Base-by-base conservation (phyloP, 2,888 invertebrate species). In the Stictocephala bisonia region DNA sequence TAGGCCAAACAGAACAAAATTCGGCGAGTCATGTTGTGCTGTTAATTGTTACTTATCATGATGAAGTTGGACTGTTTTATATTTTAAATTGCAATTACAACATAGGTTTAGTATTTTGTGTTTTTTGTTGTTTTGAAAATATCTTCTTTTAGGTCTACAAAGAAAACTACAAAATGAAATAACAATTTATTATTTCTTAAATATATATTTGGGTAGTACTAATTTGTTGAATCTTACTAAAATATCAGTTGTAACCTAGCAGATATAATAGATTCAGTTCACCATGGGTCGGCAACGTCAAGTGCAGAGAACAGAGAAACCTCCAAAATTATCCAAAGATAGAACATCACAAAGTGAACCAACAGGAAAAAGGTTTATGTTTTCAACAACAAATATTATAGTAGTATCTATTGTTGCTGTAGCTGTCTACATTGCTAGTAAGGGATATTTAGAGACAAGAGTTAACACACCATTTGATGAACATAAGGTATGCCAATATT, bases 371-470 rank as follows among this genome's bases (percentile, higher is more conserved):
- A 80, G 80, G 29, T 74, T 81, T 29, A 24, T 15, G 3, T 7
- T 20, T n/a, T 31, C 24, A 9, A 31, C 15, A 6, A 60, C 35
- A 31, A 35, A 60, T 20, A 13, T 26, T 9, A 29, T 60, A 13
- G 73, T 82, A 22, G 81, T 82, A 22, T 73, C 79, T 51, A 81
- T 71, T 15, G 50, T 95, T 72, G 83, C 86, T 0, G 86, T 93
- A 64, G 94, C 94, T 1, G 88, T 89, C 0, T 91, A 90, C 82
- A 90, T 93, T 78, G 91, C 93, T 66, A 92, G 91, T 79, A 85
- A 92, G 80, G 95, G 95, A 1, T 96, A 95, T 82, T 83, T 95
- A 75, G 95, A 95, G 85, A 95, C 95, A 0, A 87, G 95, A 78
- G 94, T 96, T 0, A 95, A 94, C 82, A 95, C 95, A 0, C 95